These are phyloP conservation scores for Nanorana parkeri DNA, from an alignment of 2,113 vertebrate species.

Conservation along the genomic window DNA sequence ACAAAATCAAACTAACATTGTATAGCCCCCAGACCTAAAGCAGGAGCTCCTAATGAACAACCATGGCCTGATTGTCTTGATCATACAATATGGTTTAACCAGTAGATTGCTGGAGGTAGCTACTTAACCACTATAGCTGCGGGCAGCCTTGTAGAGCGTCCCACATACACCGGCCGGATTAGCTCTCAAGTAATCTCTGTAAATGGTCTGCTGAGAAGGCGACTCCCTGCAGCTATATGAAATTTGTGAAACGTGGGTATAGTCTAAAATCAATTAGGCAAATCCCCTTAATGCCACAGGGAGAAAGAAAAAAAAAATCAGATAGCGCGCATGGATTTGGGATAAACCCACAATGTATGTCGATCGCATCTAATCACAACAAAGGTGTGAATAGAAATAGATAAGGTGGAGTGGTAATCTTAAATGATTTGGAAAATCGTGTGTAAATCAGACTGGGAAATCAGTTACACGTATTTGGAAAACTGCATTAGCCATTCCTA, in stretches of 20 bases:
- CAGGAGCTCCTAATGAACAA: neutral
- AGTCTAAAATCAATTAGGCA: conserved; percentile 48
- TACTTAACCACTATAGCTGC: neutral
- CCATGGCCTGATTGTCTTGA: neutral
- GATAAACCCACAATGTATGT: conserved; percentile 27
- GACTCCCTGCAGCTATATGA: conserved; percentile 41
- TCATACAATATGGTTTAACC: conserved; percentile 8
- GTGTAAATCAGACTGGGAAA: neutral
- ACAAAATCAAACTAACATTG: conserved; percentile 22
- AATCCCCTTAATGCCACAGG: conserved; percentile 44
- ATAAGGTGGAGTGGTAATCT: neutral
- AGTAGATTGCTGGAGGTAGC: conserved; percentile 7
- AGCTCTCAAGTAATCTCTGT: conserved; percentile 26
- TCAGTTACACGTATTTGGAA: neutral
- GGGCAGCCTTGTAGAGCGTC: neutral
- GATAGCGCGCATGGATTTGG: neutral
- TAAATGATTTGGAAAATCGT: neutral
- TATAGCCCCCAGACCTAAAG: neutral
- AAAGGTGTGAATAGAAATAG: conserved; percentile 13
- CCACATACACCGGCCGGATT: conserved; percentile 25
- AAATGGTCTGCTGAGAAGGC: conserved; percentile 19
- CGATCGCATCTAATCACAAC: conserved; percentile 15
- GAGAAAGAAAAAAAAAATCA: conserved; percentile 38
- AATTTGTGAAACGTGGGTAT: conserved; percentile 28
- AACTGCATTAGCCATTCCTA: neutral